Evolutionary conservation across 2,113 vertebrate genomes (phyloP).

Genomic region (Okapia johnstoni): DNA sequence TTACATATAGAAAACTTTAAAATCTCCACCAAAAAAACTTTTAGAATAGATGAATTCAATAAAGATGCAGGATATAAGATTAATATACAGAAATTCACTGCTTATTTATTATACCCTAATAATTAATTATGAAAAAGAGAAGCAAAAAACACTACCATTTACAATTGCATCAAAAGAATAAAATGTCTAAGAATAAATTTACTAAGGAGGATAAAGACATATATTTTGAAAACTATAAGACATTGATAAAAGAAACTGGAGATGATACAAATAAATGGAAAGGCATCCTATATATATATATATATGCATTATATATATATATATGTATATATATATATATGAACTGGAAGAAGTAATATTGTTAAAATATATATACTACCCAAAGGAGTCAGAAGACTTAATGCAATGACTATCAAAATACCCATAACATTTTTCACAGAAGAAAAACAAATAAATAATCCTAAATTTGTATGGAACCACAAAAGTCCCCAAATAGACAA

Average conservation of each 20-base stretch:
- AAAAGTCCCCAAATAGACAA: neutral
- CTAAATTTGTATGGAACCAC: neutral
- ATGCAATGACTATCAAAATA: neutral
- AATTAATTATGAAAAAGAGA: neutral
- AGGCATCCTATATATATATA: neutral
- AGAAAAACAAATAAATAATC: neutral
- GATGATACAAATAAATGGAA: neutral
- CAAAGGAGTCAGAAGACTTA: neutral
- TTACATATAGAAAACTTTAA: neutral
- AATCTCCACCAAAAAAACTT: neutral
- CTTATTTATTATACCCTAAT: neutral
- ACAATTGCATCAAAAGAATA: neutral
- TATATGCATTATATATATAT: neutral
- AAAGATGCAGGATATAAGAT: neutral
- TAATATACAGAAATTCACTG: neutral
- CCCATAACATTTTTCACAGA: neutral
- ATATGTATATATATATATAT: neutral
- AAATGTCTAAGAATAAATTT: neutral
- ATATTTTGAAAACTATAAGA: neutral
- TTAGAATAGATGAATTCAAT: neutral
- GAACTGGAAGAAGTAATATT: neutral
- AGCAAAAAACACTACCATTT: neutral
- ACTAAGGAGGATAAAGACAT: neutral
- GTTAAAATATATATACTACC: neutral
- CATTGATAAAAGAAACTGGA: neutral